Evolutionary conservation across 1,140 invertebrate species (phyloP).

Genomic region (Littorina saxatilis): DNA sequence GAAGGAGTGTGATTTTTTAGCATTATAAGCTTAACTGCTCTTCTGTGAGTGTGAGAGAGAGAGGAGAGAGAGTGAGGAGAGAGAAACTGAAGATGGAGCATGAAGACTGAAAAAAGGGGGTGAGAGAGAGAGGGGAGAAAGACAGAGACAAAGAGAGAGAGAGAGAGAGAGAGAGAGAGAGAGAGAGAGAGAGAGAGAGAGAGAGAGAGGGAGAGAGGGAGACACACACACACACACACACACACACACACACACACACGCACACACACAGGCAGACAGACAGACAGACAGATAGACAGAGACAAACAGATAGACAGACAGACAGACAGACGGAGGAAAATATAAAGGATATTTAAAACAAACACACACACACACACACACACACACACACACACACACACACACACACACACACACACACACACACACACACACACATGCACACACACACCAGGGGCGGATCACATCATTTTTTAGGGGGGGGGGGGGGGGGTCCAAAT

Average conservation of each 20-base stretch:
- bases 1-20: too few relatives aligned
- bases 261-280: not conserved
- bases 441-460: not conserved
- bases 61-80: too few relatives aligned
- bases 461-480: not conserved
- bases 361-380: not conserved
- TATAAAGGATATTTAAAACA: not conserved
- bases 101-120: too few relatives aligned
- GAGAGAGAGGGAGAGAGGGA: not conserved
- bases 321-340: not conserved
- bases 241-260: not conserved
- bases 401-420: not conserved
- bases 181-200: not conserved
- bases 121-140: too few relatives aligned
- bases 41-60: too few relatives aligned
- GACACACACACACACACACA: not conserved
- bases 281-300: not conserved
- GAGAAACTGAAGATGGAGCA: too few relatives aligned
- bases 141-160: too few relatives aligned
- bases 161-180: too few relatives aligned
- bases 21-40: too few relatives aligned
- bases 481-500: too few relatives aligned
- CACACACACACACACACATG: slow-evolving; percentile 2
- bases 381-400: not conserved
- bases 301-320: not conserved